A percentile compares a stretch with the other conserved stretches of the same genome.
Evolutionary conservation across 2,888 invertebrate genomes (phyloP).

Genomic region (Drosophila fungiperda): DNA sequence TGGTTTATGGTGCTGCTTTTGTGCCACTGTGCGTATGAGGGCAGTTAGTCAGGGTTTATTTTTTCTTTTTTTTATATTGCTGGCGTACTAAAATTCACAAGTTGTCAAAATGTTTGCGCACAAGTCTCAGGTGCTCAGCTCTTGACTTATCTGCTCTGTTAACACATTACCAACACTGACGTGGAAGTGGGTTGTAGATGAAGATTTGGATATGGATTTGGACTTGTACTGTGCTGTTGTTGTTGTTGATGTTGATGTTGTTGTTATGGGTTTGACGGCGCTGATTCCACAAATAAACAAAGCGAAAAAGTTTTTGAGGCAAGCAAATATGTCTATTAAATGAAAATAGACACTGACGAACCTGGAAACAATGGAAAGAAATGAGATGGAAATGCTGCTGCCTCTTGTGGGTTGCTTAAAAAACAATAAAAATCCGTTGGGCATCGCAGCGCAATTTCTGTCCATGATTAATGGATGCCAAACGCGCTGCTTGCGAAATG

Average conservation of each 20-base stretch:
- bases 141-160: constrained; percentile 69
- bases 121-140: constrained; percentile 48
- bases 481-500: constrained; percentile 66
- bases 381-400: constrained; percentile 29
- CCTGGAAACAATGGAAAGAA: constrained; percentile 27
- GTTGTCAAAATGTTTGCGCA: constrained; percentile 81
- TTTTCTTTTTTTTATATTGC: constrained; percentile 1
- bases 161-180: constrained; percentile 70
- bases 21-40: constrained; percentile 47
- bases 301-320: constrained; percentile 55
- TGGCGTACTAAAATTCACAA: constrained; percentile 78
- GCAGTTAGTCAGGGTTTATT: constrained; percentile 1
- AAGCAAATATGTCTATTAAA: constrained; percentile 73
- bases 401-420: constrained; percentile 58
- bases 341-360: constrained; percentile 75
- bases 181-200: constrained; percentile 26
- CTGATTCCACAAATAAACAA: constrained; percentile 80
- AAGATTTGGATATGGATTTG: constrained; percentile 4
- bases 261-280: constrained; percentile 69
- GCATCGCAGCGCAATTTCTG: constrained; percentile 52
- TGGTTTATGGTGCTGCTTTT: constrained; percentile 57
- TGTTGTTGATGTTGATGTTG: constrained; percentile 1
- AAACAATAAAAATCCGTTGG: constrained; percentile 71
- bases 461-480: constrained; percentile 75
- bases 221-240: constrained; percentile 6